A percentile compares a stretch with the other conserved stretches of the same genome.
Evolutionary conservation across 2,113 vertebrate genomes (phyloP).

Genomic region (Azemiops feae): DNA sequence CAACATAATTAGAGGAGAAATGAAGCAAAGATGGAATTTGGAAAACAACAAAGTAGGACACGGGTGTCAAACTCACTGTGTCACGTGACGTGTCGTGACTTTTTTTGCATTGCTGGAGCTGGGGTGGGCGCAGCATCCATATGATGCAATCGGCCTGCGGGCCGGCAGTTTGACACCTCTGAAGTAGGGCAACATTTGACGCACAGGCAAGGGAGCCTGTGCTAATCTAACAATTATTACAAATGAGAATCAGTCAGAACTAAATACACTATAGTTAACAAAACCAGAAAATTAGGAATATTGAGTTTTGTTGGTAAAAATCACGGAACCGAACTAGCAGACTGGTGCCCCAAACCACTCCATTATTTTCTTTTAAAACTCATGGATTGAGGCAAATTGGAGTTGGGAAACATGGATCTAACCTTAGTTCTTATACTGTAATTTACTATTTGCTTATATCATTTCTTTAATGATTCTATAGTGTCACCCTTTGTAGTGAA

Average conservation of each 20-base stretch:
- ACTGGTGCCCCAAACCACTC: background rate
- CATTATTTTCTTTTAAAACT: background rate
- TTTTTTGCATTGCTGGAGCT: no score
- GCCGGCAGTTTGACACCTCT: no score
- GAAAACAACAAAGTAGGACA: conserved; percentile 12
- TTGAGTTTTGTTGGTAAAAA: conserved; percentile 56
- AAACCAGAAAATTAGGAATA: conserved; percentile 49
- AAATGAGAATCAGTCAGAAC: background rate
- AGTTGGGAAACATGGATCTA: background rate
- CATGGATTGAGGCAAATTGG: background rate
- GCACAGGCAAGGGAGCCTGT: conserved; percentile 64
- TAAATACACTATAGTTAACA: conserved; percentile 73
- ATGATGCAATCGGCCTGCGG: no score
- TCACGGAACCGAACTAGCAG: conserved; percentile 30
- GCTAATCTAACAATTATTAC: conserved; percentile 68
- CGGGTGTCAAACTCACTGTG: no score
- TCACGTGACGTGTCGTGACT: no score
- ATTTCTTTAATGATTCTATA: background rate
- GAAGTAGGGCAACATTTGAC: conserved; percentile 42
- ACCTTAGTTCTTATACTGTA: background rate
- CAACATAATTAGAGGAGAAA: background rate
- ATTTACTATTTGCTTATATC: background rate
- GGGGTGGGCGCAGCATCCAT: no score
- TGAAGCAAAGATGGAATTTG: background rate
- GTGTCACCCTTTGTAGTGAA: background rate